Base-by-base conservation (phyloP, 2,888 invertebrate genomes). In the Drosophila robusta region DNA sequence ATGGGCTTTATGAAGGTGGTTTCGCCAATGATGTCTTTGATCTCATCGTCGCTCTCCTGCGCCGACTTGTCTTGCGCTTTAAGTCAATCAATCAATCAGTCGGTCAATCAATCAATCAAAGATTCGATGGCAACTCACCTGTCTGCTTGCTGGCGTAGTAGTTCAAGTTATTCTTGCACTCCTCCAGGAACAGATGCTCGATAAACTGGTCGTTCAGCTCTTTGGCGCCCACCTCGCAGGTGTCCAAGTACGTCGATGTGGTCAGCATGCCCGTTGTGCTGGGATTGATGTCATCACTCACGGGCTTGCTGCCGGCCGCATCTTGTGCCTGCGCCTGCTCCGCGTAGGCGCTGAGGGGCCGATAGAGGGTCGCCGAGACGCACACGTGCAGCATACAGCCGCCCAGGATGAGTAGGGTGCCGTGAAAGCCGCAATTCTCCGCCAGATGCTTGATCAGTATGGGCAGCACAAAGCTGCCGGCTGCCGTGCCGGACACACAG, bases 401-500 rank as follows among this genome's bases (percentile, higher is more conserved):
- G 0, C 95, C 96, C 29, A 96, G 91, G 8, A 96, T 92, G 1
- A 96, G 91, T 11, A 96, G 93, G 9, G 96, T 95, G 3, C 96
- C 96, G 86, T 95, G 95, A 52, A 96, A 94, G 5, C 96, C 96
- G 72, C 95, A 96, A 74, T 93, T 93, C 55, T 94, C 94, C 0
- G 96, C 95, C 26, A 96, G 92, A 60, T 94, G 94, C 83, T 96
- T 95, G 29, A 96, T 95, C 47, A 96, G 91, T 89, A 96, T 94
- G 0, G 96, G 96, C 65, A 96, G 94, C 3, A 96, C 95, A 86
- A 96, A 96, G 88, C 96, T 96, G 2, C 96, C 96, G 0, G 96
- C 95, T 0, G 96, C 96, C 4, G 96, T 96, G 70, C 96, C 96
- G 44, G 96, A 96, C 65, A 96, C 96, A 85, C 96, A 96, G 75